Base-by-base conservation (phyloP, 2,797 vertebrate species). In the Cyprinella venusta region DNA sequence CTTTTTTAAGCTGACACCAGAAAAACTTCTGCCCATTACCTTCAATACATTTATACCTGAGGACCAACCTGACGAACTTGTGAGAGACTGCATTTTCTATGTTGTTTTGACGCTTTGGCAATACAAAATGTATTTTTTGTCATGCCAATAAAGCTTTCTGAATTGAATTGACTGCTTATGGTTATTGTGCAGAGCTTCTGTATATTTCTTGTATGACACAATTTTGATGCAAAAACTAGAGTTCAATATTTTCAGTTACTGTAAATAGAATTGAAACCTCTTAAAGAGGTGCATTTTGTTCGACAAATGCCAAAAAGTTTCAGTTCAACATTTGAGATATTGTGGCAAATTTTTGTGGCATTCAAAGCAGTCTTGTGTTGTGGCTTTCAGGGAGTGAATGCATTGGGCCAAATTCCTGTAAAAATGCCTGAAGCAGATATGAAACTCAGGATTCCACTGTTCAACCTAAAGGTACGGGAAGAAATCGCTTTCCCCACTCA, bases 381-480 rank as follows among this genome's bases (percentile, higher is more conserved):
- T 86, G 91, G 56, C 84, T 88, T 90, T 42, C 63, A 94, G 95
- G 83, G 85, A 81, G 70, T 30, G 16, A 40, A 84, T 72, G 52
- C 84, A 82, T 80, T 91, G 82, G 83, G 64, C 1, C 12, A 64
- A 0, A n/a, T 93, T 82, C 88, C 92, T 13, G 91, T 90, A 76
- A 91, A 82, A 54, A 79, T 85, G 7, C 33, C 87, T 38, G 81
- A 93, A 64, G 86, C 86, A 63, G 80, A 89, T 4, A 81, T 93
- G 81, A 91, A 90, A 16, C 68, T 84, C 21, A 85, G 19, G 12
- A 30, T 91, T 85, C 94, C 94, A 40, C 86, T 93, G 86, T 92
- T 95, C 86, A 91, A 87, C 80, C 92, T 94, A 30, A 91, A 94
- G 84, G 95, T 95, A 83, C 9, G 88, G 30, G 50, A 81, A 74